Evolutionary conservation across 2,888 invertebrate genomes (phyloP), one percentile per base, ranked within the genome.

Genomic region (Magallana nippona): DNA sequence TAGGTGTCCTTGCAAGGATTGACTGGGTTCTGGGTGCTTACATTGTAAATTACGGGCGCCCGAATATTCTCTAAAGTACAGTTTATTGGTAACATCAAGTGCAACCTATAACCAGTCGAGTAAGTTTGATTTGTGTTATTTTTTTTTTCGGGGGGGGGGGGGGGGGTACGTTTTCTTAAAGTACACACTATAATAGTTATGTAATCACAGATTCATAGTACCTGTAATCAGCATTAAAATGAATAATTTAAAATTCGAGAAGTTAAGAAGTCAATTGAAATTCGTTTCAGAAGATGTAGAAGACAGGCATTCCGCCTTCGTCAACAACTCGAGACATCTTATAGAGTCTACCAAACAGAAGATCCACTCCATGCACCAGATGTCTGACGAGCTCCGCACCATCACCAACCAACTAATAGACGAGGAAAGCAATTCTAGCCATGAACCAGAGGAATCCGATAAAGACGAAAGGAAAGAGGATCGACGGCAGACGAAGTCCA

Each of bases 321-420:
- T 82, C 5, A 56, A 57, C 15, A 55, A 56, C 15, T 78, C 82
- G 13, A 82, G 32, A 58, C 22, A 32, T 27, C 78, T 82, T 13
- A 82, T 82, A 82, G 78, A 78, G 32, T n/a, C 82, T 2, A 82
- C 82, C 27, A 56, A 44, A 55, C 57, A 44, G 32, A 82, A 82
- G 44, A 11, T 82, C 11, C 27, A 78, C 27, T 10, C n/a, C 17
- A 57, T 82, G 78, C 55, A 78, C 5, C 58, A 44, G 22, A n/a
- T 82, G 15, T 82, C 82, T 11, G 56, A 82, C 27, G 82, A 82
- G 17, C 56, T 78, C 2, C 55, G 78, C 15, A 56, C 22, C 19
- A 22, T 78, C 3, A 78, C 82, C 57, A 78, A 44, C 58, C 78
- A 78, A 57, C 78, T 82, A 11, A 78, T 32, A n/a, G 82, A 82